These are phyloP conservation scores for Spilosoma lubricipeda DNA, from an alignment of 2,888 invertebrate species.

Conservation along the genomic window DNA sequence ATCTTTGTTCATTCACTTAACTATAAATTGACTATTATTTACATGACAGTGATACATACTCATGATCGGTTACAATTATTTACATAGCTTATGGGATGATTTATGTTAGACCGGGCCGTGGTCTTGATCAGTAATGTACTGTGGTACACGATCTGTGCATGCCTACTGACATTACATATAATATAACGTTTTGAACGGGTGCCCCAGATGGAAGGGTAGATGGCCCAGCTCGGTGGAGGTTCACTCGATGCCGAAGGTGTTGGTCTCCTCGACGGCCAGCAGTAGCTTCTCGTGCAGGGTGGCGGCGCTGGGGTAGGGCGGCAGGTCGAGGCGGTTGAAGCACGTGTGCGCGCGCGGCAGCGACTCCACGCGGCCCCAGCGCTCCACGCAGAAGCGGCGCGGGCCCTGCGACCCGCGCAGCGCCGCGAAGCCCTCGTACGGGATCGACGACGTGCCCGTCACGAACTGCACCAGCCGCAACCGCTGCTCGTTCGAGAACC, in stretches of 20 bases:
- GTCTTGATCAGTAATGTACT: no score
- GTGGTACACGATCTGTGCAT: no score
- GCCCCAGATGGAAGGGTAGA: no score
- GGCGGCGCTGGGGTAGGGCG: conserved; percentile 97
- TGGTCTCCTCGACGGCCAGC: conserved; percentile 97
- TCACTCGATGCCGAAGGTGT: conserved; percentile 98
- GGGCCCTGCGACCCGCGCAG: conserved; percentile 98
- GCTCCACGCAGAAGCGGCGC: conserved; percentile 98
- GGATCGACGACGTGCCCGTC: conserved; percentile 98
- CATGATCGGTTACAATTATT: conserved; percentile 60
- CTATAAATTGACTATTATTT: conserved; percentile 78
- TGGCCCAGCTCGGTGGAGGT: conserved; percentile 5
- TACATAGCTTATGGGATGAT: conserved; percentile 51
- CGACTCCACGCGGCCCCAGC: conserved; percentile 98
- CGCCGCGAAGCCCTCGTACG: conserved; percentile 98
- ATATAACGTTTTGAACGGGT: no score
- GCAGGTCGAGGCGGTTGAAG: conserved; percentile 98
- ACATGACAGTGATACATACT: conserved; percentile 66
- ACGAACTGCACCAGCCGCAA: conserved; percentile 97
- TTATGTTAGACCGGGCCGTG: no score
- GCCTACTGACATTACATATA: no score
- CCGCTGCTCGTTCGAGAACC: conserved; percentile 97
- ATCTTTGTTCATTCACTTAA: conserved; percentile 70
- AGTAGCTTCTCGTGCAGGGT: conserved; percentile 96
- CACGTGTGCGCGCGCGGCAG: conserved; percentile 98